Percentiles rank a stretch among this genome's conserved stretches.
These are phyloP conservation scores for Porites lobata DNA, from an alignment of 92 coral and sea anemone species.

Conservation along the genomic window DNA sequence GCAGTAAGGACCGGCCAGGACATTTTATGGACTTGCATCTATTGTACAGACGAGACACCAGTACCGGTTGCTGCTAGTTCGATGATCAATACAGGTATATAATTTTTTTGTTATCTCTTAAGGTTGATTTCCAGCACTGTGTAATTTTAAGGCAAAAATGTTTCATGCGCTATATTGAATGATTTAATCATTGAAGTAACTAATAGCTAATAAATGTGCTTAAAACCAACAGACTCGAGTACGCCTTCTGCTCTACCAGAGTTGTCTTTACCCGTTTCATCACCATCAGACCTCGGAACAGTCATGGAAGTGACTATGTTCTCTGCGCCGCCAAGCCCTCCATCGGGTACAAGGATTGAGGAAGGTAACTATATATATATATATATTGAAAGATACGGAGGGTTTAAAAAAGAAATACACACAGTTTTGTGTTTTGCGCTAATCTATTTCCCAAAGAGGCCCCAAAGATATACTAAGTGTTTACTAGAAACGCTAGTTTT, in stretches of 20 bases:
- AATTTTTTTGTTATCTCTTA: background rate
- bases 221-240: too few relatives aligned
- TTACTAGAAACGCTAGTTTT: too few relatives aligned
- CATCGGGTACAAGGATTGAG: slow-evolving; percentile 1
- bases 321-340: background rate
- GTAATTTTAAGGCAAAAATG: background rate
- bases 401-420: too few relatives aligned
- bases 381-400: too few relatives aligned
- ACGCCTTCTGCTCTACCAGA: background rate
- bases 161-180: background rate
- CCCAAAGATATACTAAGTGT: too few relatives aligned
- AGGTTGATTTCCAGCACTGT: background rate
- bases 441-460: too few relatives aligned
- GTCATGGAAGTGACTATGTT: too few relatives aligned
- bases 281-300: background rate
- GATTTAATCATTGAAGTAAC: too few relatives aligned
- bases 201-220: too few relatives aligned
- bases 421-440: too few relatives aligned
- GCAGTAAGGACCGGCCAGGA: slow-evolving; percentile 44
- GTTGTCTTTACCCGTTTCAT: background rate
- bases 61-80: slow-evolving; percentile 12
- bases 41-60: slow-evolving; percentile 8
- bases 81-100: background rate
- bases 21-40: slow-evolving; percentile 22
- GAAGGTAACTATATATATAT: background rate